A percentile compares a stretch with the other conserved stretches of the same genome.
These are phyloP conservation scores for Pangasianodon gigas DNA, from an alignment of 2,113 vertebrate genomes.

Conservation along the genomic window DNA sequence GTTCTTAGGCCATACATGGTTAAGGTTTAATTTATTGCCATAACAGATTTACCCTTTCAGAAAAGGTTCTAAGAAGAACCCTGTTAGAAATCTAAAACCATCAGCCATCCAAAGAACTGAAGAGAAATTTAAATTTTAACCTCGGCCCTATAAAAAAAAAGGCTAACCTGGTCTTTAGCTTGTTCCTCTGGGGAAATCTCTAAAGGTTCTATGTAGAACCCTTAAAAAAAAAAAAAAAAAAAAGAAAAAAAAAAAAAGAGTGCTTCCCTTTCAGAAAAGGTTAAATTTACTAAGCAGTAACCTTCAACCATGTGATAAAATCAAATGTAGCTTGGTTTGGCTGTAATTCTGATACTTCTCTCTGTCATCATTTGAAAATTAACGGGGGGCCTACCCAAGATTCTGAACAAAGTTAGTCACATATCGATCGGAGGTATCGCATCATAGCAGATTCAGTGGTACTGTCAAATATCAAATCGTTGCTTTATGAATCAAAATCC, in stretches of 20 bases:
- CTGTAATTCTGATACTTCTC: background rate
- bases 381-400: background rate
- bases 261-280: background rate
- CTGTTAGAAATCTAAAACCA: background rate
- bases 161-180: background rate
- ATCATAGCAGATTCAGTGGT: background rate
- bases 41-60: background rate
- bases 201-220: background rate
- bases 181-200: background rate
- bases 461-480: no score
- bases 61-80: background rate
- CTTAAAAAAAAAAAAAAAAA: no score
- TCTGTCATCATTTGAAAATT: background rate
- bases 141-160: background rate
- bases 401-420: background rate
- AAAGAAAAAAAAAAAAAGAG: background rate
- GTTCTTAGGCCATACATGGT: background rate
- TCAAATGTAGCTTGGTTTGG: background rate
- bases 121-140: background rate
- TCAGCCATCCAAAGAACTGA: background rate
- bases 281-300: background rate
- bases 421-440: background rate
- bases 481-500: no score
- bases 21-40: background rate
- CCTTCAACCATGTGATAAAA: background rate